Evolutionary conservation across 92 coral and sea anemone genomes (phyloP).

Genomic region (Virgularia gustaviana): DNA sequence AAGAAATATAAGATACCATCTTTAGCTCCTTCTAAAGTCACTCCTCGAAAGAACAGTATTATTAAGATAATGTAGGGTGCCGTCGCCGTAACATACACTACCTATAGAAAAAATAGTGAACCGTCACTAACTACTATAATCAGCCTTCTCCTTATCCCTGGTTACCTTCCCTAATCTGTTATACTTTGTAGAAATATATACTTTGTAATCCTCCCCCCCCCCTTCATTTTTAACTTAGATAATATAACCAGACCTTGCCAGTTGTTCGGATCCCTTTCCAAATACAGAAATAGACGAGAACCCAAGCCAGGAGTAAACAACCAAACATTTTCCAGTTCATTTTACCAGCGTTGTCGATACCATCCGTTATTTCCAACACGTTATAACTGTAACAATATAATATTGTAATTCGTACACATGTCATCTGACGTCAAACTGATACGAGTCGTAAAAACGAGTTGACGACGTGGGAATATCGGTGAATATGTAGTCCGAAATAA

Average conservation of each 20-base stretch:
- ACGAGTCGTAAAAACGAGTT: not conserved
- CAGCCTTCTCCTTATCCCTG: too few species aligned
- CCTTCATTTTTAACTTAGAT: not conserved
- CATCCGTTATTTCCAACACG: slow-evolving; percentile 63
- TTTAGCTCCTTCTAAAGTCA: slow-evolving; percentile 48
- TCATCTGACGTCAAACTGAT: not conserved
- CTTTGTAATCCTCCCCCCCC: not conserved
- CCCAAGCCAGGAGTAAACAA: slow-evolving; percentile 85
- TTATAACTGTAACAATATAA: slow-evolving; percentile 49
- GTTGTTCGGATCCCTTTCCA: slow-evolving; percentile 92
- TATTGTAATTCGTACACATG: not conserved
- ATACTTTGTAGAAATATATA: too few species aligned
- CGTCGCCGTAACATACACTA: slow-evolving; percentile 50
- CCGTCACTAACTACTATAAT: too few species aligned
- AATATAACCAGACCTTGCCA: slow-evolving; percentile 59
- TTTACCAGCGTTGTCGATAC: slow-evolving; percentile 77
- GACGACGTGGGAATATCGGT: not conserved
- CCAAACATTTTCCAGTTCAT: slow-evolving; percentile 63
- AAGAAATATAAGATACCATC: slow-evolving; percentile 45
- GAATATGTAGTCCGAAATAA: too few species aligned
- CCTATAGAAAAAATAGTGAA: slow-evolving; percentile 12
- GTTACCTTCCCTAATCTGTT: too few species aligned
- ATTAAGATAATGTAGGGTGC: slow-evolving; percentile 48
- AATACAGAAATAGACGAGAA: slow-evolving; percentile 81
- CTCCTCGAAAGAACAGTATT: slow-evolving; percentile 50